Evolutionary conservation across 2,113 vertebrate genomes (phyloP).

Genomic region (Mirounga angustirostris): DNA sequence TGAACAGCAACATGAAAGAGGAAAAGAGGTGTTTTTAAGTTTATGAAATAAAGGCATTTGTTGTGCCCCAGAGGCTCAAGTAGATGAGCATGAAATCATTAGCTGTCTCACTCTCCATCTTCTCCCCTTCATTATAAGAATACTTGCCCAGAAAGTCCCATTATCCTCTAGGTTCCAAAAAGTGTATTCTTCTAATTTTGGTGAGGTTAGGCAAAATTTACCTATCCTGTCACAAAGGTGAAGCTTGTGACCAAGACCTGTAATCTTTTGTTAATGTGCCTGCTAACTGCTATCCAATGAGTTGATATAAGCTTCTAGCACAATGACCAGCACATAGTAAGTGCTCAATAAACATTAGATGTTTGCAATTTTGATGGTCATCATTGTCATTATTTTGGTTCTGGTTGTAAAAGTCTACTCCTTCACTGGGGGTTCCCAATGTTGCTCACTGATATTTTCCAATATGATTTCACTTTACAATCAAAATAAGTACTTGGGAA

Average conservation of each 20-base stretch:
- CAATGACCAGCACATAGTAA: neutral
- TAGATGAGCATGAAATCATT: neutral
- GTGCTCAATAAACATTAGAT: neutral
- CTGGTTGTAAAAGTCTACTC: neutral
- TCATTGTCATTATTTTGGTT: neutral
- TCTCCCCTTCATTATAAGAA: neutral
- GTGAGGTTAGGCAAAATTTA: neutral
- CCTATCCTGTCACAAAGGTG: neutral
- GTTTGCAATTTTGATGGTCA: neutral
- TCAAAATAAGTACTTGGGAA: neutral
- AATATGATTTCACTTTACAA: neutral
- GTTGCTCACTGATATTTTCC: slow-evolving; percentile 1
- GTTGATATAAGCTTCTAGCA: neutral
- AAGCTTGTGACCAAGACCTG: neutral
- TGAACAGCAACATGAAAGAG: slow-evolving; percentile 16
- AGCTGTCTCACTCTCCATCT: neutral
- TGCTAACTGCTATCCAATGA: neutral
- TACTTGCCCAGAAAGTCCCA: neutral
- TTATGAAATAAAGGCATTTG: slow-evolving; percentile 17
- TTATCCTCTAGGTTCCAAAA: neutral
- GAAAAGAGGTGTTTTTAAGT: neutral
- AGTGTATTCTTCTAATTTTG: neutral
- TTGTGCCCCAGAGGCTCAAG: neutral
- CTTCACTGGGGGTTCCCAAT: neutral
- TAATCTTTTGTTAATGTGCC: neutral